Base-by-base conservation (phyloP, 2,113 vertebrate genomes). In the Catharus minimus region DNA sequence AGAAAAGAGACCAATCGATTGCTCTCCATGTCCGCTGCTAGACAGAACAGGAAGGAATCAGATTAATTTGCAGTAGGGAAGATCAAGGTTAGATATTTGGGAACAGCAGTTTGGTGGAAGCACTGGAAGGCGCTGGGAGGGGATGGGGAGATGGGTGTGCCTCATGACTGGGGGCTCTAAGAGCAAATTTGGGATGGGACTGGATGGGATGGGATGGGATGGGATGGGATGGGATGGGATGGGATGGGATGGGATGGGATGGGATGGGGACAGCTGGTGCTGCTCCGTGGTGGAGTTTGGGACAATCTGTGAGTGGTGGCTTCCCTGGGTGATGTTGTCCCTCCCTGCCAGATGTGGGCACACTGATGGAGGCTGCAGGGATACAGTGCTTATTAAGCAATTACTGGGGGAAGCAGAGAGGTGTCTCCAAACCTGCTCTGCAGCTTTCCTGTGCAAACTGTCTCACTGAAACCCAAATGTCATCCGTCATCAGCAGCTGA, bases 51-150 rank as follows among this genome's bases (percentile, higher is more conserved):
- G 93, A 89, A 89, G 71, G 82, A 92, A 91, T 89, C 10, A 4
- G 94, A 91, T 95, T 96, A 94, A 93, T 95, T 93, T 95, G 89
- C 92, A 85, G 87, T 7, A 24, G 82, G 82, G 78, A 92, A 94
- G 93, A 94, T 95, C 84, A 94, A 95, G 95, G 87, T 92, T 92
- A 92, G 94, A 93, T 95, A 93, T 57, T 72, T 53, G 66, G 84
- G 89, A 75, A 8, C 9, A 61, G 38, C 77, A 27, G 27, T 53
- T 69, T 30, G 39, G 28, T 32, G 44, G 32, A 26, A 56, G 33
- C 20, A 0, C 13, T 4, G 3, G 53, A 26, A 58, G 32, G 62
- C 0, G 0, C 39, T 28, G 62, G 58, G 79, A 44, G 64, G 33
- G 33, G 72, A 8, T 9, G 10, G 53, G 19, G 20, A 19, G 15